These are phyloP conservation scores for Epizoanthus scotinus DNA, from an alignment of 92 coral and sea anemone genomes.

Conservation along the genomic window DNA sequence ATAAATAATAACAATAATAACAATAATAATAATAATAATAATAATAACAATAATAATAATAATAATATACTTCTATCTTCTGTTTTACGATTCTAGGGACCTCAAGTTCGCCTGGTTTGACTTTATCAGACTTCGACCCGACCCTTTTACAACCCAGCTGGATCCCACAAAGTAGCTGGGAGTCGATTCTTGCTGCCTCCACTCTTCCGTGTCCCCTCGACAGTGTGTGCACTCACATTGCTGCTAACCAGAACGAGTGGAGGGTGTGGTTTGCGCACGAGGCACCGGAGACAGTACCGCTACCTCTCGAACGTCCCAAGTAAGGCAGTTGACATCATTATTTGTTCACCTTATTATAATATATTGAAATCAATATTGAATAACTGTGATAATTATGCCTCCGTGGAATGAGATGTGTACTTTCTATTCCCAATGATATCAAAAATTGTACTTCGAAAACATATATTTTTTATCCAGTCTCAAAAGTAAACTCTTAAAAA, in stretches of 20 bases:
- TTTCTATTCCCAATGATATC: no score
- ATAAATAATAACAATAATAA: no score
- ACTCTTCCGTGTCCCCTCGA: slow-evolving; percentile 88
- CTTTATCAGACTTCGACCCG: slow-evolving; percentile 96
- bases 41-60: no score
- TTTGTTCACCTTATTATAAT: no score
- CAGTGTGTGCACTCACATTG: slow-evolving; percentile 91
- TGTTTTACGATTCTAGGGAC: slow-evolving; percentile 51
- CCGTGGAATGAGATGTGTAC: no score
- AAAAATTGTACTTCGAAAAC: no score
- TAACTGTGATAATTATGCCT: no score
- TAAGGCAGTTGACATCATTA: neutral
- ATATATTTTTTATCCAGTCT: no score
- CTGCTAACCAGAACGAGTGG: slow-evolving; percentile 83
- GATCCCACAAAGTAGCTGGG: slow-evolving; percentile 81
- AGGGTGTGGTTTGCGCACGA: slow-evolving; percentile 82
- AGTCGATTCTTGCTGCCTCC: slow-evolving; percentile 78
- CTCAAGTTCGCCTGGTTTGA: slow-evolving; percentile 57
- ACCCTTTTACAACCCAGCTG: slow-evolving; percentile 93
- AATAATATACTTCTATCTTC: neutral
- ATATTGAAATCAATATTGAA: no score
- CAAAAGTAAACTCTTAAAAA: no score
- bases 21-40: no score
- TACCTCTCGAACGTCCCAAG: slow-evolving; percentile 59
- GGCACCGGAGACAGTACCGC: slow-evolving; percentile 65